These are phyloP conservation scores for Rhea pennata DNA, from an alignment of 2,113 vertebrate genomes.

Conservation along the genomic window DNA sequence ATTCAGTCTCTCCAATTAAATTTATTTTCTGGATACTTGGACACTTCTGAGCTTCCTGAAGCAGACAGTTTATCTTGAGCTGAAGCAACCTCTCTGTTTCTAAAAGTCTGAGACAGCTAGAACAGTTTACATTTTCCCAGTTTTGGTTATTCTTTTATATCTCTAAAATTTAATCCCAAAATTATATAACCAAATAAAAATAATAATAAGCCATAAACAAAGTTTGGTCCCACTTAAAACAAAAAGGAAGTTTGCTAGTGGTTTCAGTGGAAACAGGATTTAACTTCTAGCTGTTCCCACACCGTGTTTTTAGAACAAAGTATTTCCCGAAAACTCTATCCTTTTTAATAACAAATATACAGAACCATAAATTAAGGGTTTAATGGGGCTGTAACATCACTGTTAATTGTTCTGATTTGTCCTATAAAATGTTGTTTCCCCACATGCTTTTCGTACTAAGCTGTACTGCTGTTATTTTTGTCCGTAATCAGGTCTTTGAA, in stretches of 20 bases:
- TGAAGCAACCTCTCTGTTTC: neutral
- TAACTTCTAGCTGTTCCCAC: neutral
- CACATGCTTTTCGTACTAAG: neutral
- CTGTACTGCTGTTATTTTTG: neutral
- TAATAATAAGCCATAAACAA: neutral
- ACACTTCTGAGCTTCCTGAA: neutral
- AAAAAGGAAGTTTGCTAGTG: neutral
- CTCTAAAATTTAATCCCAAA: neutral
- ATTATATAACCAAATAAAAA: neutral
- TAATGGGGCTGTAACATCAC: neutral
- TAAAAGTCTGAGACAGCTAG: neutral
- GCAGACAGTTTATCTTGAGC: neutral
- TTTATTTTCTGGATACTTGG: neutral
- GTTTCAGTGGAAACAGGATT: neutral
- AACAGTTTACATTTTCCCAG: neutral
- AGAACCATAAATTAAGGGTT: neutral
- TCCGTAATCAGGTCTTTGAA: neutral
- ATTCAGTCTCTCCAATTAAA: neutral
- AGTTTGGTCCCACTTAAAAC: neutral
- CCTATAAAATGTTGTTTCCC: neutral
- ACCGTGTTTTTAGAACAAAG: neutral
- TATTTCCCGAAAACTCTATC: neutral
- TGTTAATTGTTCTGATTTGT: neutral
- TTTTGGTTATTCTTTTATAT: neutral
- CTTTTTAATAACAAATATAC: neutral